Conservation (phyloP, 2,888 invertebrate genomes). For the Lomographa bimaculata region DNA sequence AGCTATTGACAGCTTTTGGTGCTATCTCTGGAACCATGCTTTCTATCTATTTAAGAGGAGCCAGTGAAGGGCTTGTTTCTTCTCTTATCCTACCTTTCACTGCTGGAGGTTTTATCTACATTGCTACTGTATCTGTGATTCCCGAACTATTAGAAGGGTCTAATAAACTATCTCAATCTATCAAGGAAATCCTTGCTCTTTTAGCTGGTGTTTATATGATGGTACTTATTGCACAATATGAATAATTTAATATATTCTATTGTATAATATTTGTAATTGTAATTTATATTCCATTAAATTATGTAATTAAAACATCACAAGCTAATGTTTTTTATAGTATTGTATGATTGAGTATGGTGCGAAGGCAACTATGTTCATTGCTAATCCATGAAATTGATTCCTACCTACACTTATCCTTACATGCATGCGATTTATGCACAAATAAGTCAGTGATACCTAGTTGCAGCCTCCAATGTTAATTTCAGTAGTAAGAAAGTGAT, state of each 20-base stretch:
- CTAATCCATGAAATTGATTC: slow-evolving; percentile 1
- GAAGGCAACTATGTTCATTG: background rate
- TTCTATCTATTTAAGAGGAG: slow-evolving; percentile 92
- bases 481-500: too few relatives aligned
- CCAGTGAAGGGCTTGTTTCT: slow-evolving; percentile 87
- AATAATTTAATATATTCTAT: slow-evolving; percentile 44
- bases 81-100: slow-evolving; percentile 98
- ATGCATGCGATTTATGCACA: background rate
- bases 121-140: slow-evolving; percentile 99
- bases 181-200: slow-evolving; percentile 95
- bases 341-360: too few relatives aligned
- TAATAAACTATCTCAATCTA: slow-evolving; percentile 92
- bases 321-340: slow-evolving; percentile 9
- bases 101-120: slow-evolving; percentile 99
- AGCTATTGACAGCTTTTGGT: slow-evolving; percentile 96
- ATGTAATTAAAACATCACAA: slow-evolving; percentile 40
- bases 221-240: slow-evolving; percentile 94
- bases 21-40: slow-evolving; percentile 96
- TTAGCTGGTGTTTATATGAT: slow-evolving; percentile 97
- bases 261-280: too few relatives aligned
- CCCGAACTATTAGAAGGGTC: slow-evolving; percentile 97
- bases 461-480: too few relatives aligned
- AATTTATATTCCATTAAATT: slow-evolving; percentile 17
- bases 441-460: too few relatives aligned
- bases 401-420: too few relatives aligned